Evolutionary conservation across 2,888 invertebrate genomes (phyloP).

Genomic region (Ischnus inquisitorius): DNA sequence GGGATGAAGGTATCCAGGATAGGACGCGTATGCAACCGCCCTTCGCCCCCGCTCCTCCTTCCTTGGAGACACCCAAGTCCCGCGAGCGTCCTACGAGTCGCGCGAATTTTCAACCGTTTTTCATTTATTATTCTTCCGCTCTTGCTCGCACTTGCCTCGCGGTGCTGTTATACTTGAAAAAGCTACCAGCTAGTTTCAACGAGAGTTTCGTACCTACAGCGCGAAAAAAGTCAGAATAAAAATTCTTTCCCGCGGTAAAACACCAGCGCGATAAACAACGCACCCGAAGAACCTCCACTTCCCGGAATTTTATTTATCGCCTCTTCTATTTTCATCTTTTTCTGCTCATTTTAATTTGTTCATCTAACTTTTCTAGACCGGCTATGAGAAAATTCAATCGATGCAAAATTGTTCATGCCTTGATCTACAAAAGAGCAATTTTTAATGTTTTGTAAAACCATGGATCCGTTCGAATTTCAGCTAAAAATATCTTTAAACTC

Average conservation of each 20-base stretch:
- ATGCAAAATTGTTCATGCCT: not conserved
- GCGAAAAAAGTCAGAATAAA: conserved; percentile 18
- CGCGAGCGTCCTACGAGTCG: conserved; percentile 10
- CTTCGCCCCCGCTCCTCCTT: not conserved
- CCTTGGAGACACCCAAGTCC: not conserved
- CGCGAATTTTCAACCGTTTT: conserved; percentile 52
- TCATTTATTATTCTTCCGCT: conserved; percentile 21
- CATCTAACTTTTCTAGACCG: not conserved
- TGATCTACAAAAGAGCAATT: not conserved
- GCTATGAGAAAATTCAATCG: not conserved
- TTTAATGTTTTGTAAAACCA: too few species aligned
- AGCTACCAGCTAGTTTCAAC: conserved; percentile 38
- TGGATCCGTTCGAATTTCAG: not conserved
- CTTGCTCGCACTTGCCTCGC: conserved; percentile 18
- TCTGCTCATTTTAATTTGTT: not conserved
- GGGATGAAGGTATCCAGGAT: conserved; percentile 55
- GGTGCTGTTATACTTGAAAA: conserved; percentile 43
- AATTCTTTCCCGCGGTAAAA: conserved; percentile 26
- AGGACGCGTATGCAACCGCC: conserved; percentile 30
- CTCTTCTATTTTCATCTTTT: conserved; percentile 37
- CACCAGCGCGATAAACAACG: not conserved
- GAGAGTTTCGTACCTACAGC: conserved; percentile 28
- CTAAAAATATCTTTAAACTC: not conserved
- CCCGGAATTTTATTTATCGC: conserved; percentile 37
- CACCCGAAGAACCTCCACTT: conserved; percentile 35